These are phyloP conservation scores for Hipparchia semele DNA, from an alignment of 2,888 invertebrate genomes.

Conservation along the genomic window DNA sequence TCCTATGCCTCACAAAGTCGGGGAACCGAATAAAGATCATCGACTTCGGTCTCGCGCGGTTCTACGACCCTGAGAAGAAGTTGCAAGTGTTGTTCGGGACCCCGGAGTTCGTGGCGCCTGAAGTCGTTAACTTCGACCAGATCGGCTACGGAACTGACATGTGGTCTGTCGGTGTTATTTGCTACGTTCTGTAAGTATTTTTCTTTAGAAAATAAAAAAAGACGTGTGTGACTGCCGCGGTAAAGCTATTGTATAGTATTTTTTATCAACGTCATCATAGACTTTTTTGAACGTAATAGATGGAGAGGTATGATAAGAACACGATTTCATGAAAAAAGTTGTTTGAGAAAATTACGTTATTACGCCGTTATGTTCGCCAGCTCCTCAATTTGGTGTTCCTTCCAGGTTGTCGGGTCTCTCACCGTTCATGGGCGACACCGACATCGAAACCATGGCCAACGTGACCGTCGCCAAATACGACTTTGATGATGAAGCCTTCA, in stretches of 20 bases:
- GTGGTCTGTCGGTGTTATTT: constrained; percentile 99
- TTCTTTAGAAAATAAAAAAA: not conserved
- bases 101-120: constrained; percentile 99
- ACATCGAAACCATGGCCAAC: constrained; percentile 99
- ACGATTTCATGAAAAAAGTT: too few species aligned
- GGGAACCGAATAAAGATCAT: constrained; percentile 99
- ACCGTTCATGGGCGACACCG: constrained; percentile 99
- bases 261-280: too few species aligned
- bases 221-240: too few species aligned
- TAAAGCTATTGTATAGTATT: too few species aligned
- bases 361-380: too few species aligned
- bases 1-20: constrained; percentile 96
- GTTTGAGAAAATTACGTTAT: too few species aligned
- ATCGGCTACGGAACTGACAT: constrained; percentile 98
- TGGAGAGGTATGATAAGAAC: too few species aligned
- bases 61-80: constrained; percentile 95
- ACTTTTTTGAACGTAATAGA: too few species aligned
- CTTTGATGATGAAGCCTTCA: constrained; percentile 98
- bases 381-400: too few species aligned
- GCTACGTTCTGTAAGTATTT: constrained; percentile 97
- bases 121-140: constrained; percentile 99
- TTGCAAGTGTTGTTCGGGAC: constrained; percentile 98
- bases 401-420: constrained; percentile 95
- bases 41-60: constrained; percentile 98
- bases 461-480: constrained; percentile 98